Evolutionary conservation across 2,113 vertebrate species (phyloP), one percentile per base, ranked within the genome.

Genomic region (Orycteropus afer): DNA sequence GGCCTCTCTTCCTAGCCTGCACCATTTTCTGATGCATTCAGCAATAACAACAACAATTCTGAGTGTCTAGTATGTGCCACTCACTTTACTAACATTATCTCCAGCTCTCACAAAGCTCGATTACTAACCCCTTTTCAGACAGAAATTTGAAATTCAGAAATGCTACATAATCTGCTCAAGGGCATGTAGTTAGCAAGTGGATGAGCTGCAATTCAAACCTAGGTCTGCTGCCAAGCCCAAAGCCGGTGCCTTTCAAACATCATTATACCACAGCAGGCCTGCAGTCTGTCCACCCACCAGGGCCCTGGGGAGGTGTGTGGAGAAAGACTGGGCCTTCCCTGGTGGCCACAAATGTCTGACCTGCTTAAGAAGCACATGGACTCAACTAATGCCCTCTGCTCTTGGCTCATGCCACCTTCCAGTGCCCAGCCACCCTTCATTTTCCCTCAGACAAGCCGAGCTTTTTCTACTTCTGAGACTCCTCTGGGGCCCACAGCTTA

Each of bases 61-160:
- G 32, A 80, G 63, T 4, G 0, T 55, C 42, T 37, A 27, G 49
- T 23, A 45, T 25, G 40, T 25, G n/a, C 78, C 10, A 11, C 47
- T 71, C 17, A 77, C 51, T 42, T 57, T n/a, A 61, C 34, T 0
- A 2, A 37, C 25, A 47, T 59, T 63, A 53, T 79, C n/a, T 59
- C 55, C 22, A 9, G 87, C 59, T 91, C 57, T 91, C 65, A 73
- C 27, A 85, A 55, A 49, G 40, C 73, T 59, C 51, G 45, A 22
- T 34, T 25, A 51, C 77, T 25, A 40, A 51, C 8, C 51, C 67
- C 40, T 88, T 81, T 49, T 42, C 34, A 49, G 65, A 93, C 18
- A 82, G 45, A 47, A 88, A 86, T 86, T 7, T 65, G 74, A 78
- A 95, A 81, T 81, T 89, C 87, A 91, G 51, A 91, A 93, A 81